Base-by-base conservation (phyloP, 2,113 vertebrate genomes). In the Mormoops blainvillei region DNA sequence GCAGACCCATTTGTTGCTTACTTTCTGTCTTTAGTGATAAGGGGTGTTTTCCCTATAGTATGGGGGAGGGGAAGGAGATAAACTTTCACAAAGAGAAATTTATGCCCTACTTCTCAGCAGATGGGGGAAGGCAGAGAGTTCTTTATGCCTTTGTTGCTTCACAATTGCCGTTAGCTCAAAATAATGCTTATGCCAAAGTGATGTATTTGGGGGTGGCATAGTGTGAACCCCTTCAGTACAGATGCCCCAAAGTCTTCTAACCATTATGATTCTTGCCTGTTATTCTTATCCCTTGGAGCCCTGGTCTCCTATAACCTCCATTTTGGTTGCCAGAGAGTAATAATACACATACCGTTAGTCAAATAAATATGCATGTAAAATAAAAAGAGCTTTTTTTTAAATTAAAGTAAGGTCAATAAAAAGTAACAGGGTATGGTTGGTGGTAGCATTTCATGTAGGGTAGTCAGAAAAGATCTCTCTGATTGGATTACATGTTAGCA, bases 111-210 rank as follows among this genome's bases (percentile, higher is more conserved):
- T 56, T 89, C 77, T 90, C 19, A 50, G 41, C 80, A 90, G n/a
- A 26, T 77, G 67, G 58, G 77, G 48, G 52, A 77, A 43, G 41
- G n/a, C 58, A 41, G n/a, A 83, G 77, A 74, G 36, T 22, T 63
- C 77, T 65, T 82, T 20, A 28, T 87, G 16, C 33, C 65, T 43
- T 63, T 48, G 5, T 12, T 77, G 50, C 26, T 85, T 77, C 87
- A 61, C 50, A 90, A 85, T 8, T 85, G 70, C n/a, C 41, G 78
- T 83, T 41, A 56, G 31, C n/a, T 94, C n/a, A 94, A 85, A 78
- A 91, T 61, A 89, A 85, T 85, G 15, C 33, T 77, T 58, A 58
- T 43, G 26, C 7, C 13, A 76, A 85, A 77, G 33, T 28, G 50
- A 19, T 26, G 33, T 85, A 38, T 48, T 48, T 58, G 26, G 11